These are phyloP conservation scores for Neria commutata DNA, from an alignment of 2,888 invertebrate genomes.

Conservation along the genomic window DNA sequence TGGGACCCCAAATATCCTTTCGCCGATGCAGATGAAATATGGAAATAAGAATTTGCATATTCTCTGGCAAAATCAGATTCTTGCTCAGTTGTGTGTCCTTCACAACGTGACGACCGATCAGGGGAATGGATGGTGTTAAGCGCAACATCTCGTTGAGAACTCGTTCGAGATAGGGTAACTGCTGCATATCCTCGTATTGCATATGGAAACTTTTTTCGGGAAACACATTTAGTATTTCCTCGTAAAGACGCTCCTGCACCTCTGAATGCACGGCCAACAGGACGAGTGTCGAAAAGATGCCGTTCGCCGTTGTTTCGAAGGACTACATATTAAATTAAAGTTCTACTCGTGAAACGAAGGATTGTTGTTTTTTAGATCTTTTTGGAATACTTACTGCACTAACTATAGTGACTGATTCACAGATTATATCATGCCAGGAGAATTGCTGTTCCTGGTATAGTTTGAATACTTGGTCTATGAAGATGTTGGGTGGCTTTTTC, in stretches of 20 bases:
- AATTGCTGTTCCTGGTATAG: slow-evolving; percentile 31
- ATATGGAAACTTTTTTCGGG: slow-evolving; percentile 30
- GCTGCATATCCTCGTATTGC: slow-evolving; percentile 30
- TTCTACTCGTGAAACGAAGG: background rate
- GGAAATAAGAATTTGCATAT: slow-evolving; percentile 29
- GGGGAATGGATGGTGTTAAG: slow-evolving; percentile 36
- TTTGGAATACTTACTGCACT: slow-evolving; percentile 31
- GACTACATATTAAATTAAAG: slow-evolving; percentile 25
- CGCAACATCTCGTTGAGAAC: slow-evolving; percentile 41
- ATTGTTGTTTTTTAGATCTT: slow-evolving; percentile 23
- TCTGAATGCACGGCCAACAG: slow-evolving; percentile 37
- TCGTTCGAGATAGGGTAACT: slow-evolving; percentile 42
- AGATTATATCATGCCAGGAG: slow-evolving; percentile 33
- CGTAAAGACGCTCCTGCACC: slow-evolving; percentile 33
- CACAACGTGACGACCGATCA: slow-evolving; percentile 35
- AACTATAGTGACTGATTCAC: slow-evolving; percentile 36
- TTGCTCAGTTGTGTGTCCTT: slow-evolving; percentile 28
- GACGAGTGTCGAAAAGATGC: slow-evolving; percentile 26
- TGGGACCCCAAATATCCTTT: slow-evolving; percentile 40
- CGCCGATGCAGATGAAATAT: slow-evolving; percentile 38
- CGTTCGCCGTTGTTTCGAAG: slow-evolving; percentile 37
- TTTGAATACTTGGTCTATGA: slow-evolving; percentile 38
- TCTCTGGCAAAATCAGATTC: slow-evolving; percentile 33
- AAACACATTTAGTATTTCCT: slow-evolving; percentile 28
- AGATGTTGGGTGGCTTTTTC: slow-evolving; percentile 34